Evolutionary conservation across 2,797 vertebrate species (phyloP).

Genomic region (Sebastes kiyomatsui): DNA sequence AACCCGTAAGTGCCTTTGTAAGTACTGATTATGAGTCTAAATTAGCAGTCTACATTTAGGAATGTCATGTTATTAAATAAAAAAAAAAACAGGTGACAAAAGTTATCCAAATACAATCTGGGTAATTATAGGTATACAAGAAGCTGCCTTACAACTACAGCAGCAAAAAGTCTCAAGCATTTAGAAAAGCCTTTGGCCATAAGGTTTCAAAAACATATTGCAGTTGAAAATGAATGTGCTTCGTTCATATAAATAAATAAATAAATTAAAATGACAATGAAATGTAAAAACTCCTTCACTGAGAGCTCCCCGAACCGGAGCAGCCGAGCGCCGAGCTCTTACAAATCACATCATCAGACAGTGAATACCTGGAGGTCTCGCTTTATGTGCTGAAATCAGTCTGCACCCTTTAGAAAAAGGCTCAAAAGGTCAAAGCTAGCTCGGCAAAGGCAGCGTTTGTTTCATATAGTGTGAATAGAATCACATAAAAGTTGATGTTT

Average conservation of each 20-base stretch:
- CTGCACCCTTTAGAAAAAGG: conserved; percentile 1
- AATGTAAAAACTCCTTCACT: conserved; percentile 14
- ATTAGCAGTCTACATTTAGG: neutral
- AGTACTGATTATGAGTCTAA: neutral
- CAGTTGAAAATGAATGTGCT: neutral
- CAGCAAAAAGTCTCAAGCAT: neutral
- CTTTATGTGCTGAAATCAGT: neutral
- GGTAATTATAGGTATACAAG: neutral
- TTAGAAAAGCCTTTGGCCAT: rapidly evolving
- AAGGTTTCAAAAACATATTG: too few species aligned
- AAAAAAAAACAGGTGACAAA: neutral
- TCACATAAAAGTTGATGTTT: neutral
- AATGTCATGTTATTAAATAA: neutral
- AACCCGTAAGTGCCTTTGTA: neutral
- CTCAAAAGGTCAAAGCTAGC: neutral
- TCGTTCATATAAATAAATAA: neutral
- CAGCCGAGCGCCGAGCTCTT: neutral
- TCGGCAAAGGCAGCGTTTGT: neutral
- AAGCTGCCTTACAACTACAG: neutral
- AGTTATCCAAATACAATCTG: neutral
- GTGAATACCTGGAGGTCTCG: conserved; percentile 1
- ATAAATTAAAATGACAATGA: neutral
- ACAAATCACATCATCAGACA: neutral
- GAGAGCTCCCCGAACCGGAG: neutral
- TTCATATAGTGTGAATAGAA: neutral